These are phyloP conservation scores for Calameuta idolon DNA, from an alignment of 2,888 invertebrate species.

Conservation along the genomic window DNA sequence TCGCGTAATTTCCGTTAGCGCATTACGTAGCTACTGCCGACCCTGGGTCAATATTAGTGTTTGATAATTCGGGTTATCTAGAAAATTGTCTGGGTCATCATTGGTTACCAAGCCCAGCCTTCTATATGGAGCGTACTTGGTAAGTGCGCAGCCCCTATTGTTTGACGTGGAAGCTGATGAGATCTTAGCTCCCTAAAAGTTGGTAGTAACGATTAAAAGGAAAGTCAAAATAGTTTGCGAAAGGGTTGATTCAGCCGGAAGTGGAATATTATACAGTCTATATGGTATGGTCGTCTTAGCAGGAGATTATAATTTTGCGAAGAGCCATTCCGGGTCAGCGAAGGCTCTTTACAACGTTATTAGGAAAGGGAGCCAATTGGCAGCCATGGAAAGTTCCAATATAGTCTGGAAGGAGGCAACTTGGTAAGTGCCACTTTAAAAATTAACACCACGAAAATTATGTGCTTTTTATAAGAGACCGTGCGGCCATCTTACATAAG, in stretches of 20 bases:
- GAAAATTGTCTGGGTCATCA: background rate
- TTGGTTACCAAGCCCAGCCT: background rate
- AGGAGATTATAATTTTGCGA: slow-evolving; percentile 37
- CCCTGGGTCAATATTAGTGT: background rate
- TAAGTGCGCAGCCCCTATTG: background rate
- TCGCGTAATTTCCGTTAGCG: background rate
- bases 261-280: background rate
- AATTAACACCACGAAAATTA: slow-evolving; percentile 51
- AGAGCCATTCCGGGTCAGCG: slow-evolving; percentile 33
- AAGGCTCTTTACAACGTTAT: slow-evolving; percentile 38
- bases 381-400: slow-evolving; percentile 2
- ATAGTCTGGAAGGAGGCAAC: slow-evolving; percentile 6
- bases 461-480: slow-evolving; percentile 34
- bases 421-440: slow-evolving; percentile 47
- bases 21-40: background rate
- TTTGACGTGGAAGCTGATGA: background rate
- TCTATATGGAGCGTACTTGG: background rate
- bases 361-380: slow-evolving; percentile 21
- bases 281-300: background rate
- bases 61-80: background rate
- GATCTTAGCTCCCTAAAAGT: background rate
- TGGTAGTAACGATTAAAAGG: background rate
- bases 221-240: background rate
- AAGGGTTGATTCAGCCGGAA: background rate
- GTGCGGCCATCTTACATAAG: background rate